A percentile compares a stretch with the other conserved stretches of the same genome.
phyloP scores from a whole-genome alignment of 2,888 invertebrate species.

The Ectemnius cavifrons region DNA sequence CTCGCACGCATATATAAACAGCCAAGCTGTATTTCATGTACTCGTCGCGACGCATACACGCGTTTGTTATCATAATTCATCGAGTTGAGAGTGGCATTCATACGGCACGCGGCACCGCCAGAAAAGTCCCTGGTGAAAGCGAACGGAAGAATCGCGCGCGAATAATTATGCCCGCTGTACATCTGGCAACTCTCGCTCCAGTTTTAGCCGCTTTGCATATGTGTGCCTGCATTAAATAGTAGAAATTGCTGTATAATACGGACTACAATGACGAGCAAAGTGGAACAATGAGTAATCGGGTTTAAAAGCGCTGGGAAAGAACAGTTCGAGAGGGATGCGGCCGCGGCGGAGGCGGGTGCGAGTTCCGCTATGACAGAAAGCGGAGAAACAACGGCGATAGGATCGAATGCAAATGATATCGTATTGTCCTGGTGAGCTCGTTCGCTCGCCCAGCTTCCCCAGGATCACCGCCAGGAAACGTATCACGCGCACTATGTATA shows the following conservation, averaged over 20 bases:
- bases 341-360: not conserved
- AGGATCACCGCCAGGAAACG: conserved; percentile 23
- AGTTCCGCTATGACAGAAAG: not conserved
- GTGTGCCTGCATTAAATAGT: not conserved
- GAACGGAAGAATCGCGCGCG: too few relatives aligned
- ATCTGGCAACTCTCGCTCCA: not conserved
- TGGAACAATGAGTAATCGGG: conserved; percentile 3
- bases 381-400: conserved; percentile 1
- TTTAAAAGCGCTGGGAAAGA: conserved; percentile 7
- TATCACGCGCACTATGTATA: conserved; percentile 16
- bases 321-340: not conserved
- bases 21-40: conserved; percentile 28
- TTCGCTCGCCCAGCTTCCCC: too few relatives aligned
- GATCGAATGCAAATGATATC: not conserved
- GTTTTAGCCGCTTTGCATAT: not conserved
- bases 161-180: not conserved
- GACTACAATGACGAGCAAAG: not conserved
- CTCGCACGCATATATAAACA: not conserved
- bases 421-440: not conserved
- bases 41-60: conserved; percentile 16
- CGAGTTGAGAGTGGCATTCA: not conserved
- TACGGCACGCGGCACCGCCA: not conserved
- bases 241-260: conserved; percentile 1
- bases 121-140: too few relatives aligned
- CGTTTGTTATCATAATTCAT: not conserved